Base-by-base conservation (phyloP, 2,113 vertebrate species). In the Camelus dromedarius region DNA sequence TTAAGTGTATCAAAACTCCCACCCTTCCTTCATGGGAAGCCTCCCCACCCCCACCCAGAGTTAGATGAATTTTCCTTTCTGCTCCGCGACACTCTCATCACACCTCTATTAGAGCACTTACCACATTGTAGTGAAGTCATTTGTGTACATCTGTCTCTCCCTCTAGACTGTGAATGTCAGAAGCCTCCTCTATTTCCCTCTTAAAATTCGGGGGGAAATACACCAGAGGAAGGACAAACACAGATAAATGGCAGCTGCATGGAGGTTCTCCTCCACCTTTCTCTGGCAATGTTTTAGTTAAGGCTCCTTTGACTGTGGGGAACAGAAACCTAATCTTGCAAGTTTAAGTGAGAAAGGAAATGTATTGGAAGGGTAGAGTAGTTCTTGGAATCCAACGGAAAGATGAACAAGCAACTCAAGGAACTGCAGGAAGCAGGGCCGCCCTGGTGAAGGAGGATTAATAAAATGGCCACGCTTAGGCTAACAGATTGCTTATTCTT, bases 181-280 rank as follows among this genome's bases (percentile, higher is more conserved):
- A 48, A 91, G 79, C 54, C 69, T 42, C 42, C 76, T 89, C 56
- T 86, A 58, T 81, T 96, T 70, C 62, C 62, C 46, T 70, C 96
- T 95, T 82, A 92, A 89, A 90, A 91, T 92, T 93, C 35, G 54
- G 28, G 26, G 89, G 66, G 18, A 91, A 89, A 90, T 73, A 94
- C 9, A 75, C 32, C 73, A n/a, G 64, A 89, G 22, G 67, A 89
- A 80, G 64, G 67, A 42, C 67, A 88, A 77, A 75, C 42, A 82
- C 87, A 70, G 69, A 58, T 58, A n/a, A 82, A 83, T 96, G 35
- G 83, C 30, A 92, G 16, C 62, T 15, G 2, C 13, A 0, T 12
- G 0, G 42, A 28, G 18, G 84, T 50, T 86, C 50, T 72, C 76
- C 69, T 52, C 35, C 50, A 83, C 26, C 42, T 91, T 77, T 66